Evolutionary conservation across 2,888 invertebrate genomes (phyloP), one percentile per base, ranked within the genome.

Genomic region (Electrophaes corylata): DNA sequence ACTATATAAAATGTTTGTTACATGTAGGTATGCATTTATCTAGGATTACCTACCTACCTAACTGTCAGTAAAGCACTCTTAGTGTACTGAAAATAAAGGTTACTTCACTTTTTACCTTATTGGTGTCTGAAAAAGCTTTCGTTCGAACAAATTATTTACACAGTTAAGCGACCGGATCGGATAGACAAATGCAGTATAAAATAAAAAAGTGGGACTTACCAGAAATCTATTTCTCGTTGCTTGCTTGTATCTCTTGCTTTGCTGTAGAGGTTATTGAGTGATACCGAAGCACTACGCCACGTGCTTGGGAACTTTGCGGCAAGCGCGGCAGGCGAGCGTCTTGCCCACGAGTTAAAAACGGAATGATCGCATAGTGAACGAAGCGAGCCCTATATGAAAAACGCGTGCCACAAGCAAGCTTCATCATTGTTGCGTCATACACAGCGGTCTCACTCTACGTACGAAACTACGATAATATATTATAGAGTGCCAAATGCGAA

Each of bases 251-350:
- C n/a, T n/a, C n/a, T n/a, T n/a, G n/a, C n/a, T 55, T 54, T 19
- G 58, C 60, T 72, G 53, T 72, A 66, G 72, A 83, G 83, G 83
- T 83, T 83, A 83, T 77, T 57, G 14, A 81, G 74, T 76, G 73
- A 69, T 72, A 75, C 71, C 70, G 76, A 75, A 74, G 76, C 81
- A 79, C 79, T 64, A 64, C 72, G 84, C 86, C 88, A 89, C 88
- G 88, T 88, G 88, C 76, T 83, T 79, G 20, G 80, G 12, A 72
- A 76, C 78, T 78, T 76, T 78, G 79, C 66, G 71, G 62, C 31
- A 12, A 48, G 47, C 60, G 67, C 59, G 66, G 60, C 65, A 69
- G 76, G 73, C 84, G 76, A 79, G 79, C 80, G 74, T 56, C 67
- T 73, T 64, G 58, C 72, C 67, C 81, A 82, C 78, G 72, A 73